Base-by-base conservation (phyloP, 1,140 invertebrate genomes). In the Drosophila setifemur region DNA sequence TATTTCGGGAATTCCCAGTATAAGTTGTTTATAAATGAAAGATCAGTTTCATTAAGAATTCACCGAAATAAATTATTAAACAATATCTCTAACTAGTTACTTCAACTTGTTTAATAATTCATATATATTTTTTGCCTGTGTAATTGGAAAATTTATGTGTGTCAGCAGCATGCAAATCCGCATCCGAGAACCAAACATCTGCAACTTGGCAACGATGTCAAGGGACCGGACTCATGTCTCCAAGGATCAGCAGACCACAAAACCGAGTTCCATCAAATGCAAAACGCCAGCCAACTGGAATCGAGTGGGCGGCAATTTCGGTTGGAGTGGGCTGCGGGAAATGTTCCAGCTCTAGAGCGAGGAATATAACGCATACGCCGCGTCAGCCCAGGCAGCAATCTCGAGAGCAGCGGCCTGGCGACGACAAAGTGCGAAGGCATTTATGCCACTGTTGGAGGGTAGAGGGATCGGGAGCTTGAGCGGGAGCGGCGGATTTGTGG, bases 231-330 rank as follows among this genome's bases (percentile, higher is more conserved):
- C 44, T 37, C 57, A 73, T 37, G 54, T 44, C 49, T 58, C 43
- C 70, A 63, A 55, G 45, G 67, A 82, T 73, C 73, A 69, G 53
- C 67, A 66, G 78, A 73, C 68, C 69, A 54, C 73, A 73, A 48
- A 58, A 48, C 57, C 52, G 37, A 49, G 68, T 42, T 57, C 29
- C 40, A 57, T 77, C 78, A 73, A 64, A 83, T 64, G 52, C 73
- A 83, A 83, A 82, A 52, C 43, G 66, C 42, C 78, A 83, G 73
- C 78, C 61, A 77, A 70, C 75, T 52, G 78, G 68, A 82, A 83
- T 77, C 23, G 69, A 83, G 73, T 63, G 67, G 54, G 33, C 4
- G 39, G 28, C 12, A 28, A 12, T 18, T 11, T 28, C 11, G 39
- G 11, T 19, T 25, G 48, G 50, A 18, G 39, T 37, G 35, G 43